Evolutionary conservation across 2,888 invertebrate species (phyloP), one percentile per base, ranked within the genome.

Genomic region (Toxonevra muliebris): DNA sequence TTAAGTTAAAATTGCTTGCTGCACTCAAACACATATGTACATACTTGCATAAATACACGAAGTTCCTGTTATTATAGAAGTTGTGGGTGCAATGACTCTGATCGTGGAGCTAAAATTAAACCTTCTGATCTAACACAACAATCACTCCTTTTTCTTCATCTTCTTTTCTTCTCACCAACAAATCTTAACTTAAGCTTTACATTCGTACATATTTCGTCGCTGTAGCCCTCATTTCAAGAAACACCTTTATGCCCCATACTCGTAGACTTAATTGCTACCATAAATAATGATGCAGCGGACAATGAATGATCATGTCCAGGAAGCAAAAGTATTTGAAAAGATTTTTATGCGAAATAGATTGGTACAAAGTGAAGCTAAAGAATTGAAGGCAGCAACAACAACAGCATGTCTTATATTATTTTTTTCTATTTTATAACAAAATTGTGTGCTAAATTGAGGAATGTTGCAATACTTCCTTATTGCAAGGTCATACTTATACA

Each of bases 401-500:
- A 30, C 7, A 30, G 30, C 30, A 30, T 30, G 42, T 13, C 61
- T n/a, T 17, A 52, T 61, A 15, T 0, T 50, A n/a, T 20, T 13
- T 15, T 60, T 58, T 60, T 30, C 20, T 55, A 41, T 58, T 42
- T 13, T 19, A 13, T 55, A 12, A 3, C 57, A 41, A 58, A 48
- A 50, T 1, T 9, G 50, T 62, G 61, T 17, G 20, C 11, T n/a
- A 20, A 17, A 3, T n/a, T 53, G 11, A 55, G 42, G 61, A 57
- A 20, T 30, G 42, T 42, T 43, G 43, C 62, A 57, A 41, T 68
- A 70, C 68, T 68, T 70, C 70, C 70, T 70, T 63, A 66, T 70
- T 68, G 60, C 68, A 70, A 70, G 70, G 68, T 70, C 70, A 66
- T 68, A 55, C 42, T 64, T 63, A 48, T 53, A 53, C 63, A 48